Percentiles rank a stretch among this genome's conserved stretches.
Conservation (phyloP, 2,888 invertebrate species). For the Apoderus coryli region DNA sequence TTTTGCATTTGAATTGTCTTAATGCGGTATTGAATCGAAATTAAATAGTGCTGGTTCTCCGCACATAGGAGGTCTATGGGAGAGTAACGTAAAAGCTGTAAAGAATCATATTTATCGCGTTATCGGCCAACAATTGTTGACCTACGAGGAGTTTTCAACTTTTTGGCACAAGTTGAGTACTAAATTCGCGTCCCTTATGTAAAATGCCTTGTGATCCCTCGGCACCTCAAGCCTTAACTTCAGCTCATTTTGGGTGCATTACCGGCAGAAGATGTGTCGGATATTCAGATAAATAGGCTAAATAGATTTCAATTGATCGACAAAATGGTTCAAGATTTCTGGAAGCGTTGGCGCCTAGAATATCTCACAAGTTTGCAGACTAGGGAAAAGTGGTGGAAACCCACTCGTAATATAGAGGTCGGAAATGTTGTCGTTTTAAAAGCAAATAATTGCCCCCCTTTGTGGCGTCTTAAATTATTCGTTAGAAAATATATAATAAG, state of each 20-base stretch:
- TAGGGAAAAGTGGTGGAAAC: background rate
- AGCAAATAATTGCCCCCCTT: background rate
- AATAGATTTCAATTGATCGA: constrained; percentile 8
- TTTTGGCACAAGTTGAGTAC: constrained; percentile 6
- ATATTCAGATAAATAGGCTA: constrained; percentile 3
- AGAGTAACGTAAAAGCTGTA: constrained; percentile 7
- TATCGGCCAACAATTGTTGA: constrained; percentile 7
- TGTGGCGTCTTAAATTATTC: too few relatives aligned
- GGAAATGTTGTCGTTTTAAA: background rate
- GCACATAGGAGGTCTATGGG: constrained; percentile 8
- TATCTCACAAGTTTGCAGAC: background rate
- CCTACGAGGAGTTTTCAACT: constrained; percentile 7
- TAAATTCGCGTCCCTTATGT: constrained; percentile 9
- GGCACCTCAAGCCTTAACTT: constrained; percentile 7
- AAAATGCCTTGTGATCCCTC: constrained; percentile 1
- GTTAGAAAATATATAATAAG: too few relatives aligned
- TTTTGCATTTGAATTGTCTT: constrained; percentile 4
- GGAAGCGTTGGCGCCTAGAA: background rate
- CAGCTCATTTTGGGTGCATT: constrained; percentile 8
- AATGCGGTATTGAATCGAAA: constrained; percentile 3
- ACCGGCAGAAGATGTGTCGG: constrained; percentile 3
- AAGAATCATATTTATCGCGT: constrained; percentile 5
- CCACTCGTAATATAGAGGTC: background rate
- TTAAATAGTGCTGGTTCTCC: constrained; percentile 4
- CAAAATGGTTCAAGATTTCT: constrained; percentile 7